These are phyloP conservation scores for Aphidius colemani DNA, from an alignment of 2,888 invertebrate genomes.

Conservation along the genomic window DNA sequence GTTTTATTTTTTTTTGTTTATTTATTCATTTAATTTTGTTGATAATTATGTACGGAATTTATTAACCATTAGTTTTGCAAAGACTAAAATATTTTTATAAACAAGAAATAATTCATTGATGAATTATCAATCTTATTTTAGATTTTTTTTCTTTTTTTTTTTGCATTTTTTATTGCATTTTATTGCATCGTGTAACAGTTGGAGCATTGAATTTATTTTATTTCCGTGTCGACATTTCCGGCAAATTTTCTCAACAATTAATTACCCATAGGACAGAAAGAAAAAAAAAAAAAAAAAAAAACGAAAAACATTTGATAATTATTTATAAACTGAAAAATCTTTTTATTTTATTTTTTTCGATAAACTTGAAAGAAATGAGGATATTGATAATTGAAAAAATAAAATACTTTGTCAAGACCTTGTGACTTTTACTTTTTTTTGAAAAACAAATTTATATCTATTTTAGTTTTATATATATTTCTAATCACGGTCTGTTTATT, in stretches of 20 bases:
- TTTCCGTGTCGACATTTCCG: constrained; percentile 34
- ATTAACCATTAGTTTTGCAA: constrained; percentile 1
- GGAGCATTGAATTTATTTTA: constrained; percentile 17
- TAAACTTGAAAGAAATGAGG: constrained; percentile 11
- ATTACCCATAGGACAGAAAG: background rate
- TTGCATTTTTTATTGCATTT: background rate
- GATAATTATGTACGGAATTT: background rate
- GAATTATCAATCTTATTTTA: too few species aligned
- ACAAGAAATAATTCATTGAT: too few species aligned
- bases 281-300: background rate
- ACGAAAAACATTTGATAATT: too few species aligned
- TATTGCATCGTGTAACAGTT: background rate
- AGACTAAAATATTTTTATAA: background rate
- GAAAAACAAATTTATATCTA: too few species aligned
- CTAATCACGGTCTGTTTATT: constrained; percentile 46
- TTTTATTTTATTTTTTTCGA: background rate
- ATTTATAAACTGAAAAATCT: too few species aligned
- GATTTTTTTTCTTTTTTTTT: background rate
- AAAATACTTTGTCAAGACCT: constrained; percentile 40
- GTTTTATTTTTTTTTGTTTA: background rate
- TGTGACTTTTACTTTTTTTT: constrained; percentile 46
- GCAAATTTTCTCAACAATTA: constrained; percentile 11
- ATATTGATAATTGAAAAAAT: constrained; percentile 26
- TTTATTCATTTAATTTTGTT: constrained; percentile 4
- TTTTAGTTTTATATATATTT: constrained; percentile 17